phyloP scores from a whole-genome alignment of 2,888 invertebrate genomes.

The Baronia brevicornis region DNA sequence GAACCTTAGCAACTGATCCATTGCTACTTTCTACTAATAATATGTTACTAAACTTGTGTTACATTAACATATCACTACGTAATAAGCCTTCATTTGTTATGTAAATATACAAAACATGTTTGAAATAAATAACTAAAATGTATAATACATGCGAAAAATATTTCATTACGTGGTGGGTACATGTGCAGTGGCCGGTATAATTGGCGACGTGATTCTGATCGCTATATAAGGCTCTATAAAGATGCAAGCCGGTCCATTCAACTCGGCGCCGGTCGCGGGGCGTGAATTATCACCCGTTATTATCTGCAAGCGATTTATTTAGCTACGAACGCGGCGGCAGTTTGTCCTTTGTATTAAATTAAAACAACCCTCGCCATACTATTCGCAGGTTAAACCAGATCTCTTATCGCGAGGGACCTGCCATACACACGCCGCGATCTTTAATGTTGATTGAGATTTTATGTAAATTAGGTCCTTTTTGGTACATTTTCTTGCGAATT shows the following conservation, averaged over 20 bases:
- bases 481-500: conserved; percentile 21
- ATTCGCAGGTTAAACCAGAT: conserved; percentile 32
- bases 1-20: too few species aligned
- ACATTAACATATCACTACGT: too few species aligned
- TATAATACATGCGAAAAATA: too few species aligned
- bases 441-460: conserved; percentile 42
- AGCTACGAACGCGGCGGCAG: conserved; percentile 37
- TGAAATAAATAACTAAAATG: too few species aligned
- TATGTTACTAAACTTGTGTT: too few species aligned
- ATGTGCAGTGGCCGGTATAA: too few species aligned
- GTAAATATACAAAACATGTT: too few species aligned
- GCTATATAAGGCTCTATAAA: conserved; percentile 6
- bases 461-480: conserved; percentile 53
- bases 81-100: too few species aligned
- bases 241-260: conserved; percentile 9
- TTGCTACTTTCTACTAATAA: too few species aligned
- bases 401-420: conserved; percentile 25
- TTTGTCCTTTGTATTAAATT: conserved; percentile 63
- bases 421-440: conserved; percentile 22
- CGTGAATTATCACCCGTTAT: conserved; percentile 54
- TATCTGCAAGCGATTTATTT: conserved; percentile 52
- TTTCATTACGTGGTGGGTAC: too few species aligned
- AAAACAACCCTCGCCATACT: conserved; percentile 50
- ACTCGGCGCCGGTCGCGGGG: conserved; percentile 20
- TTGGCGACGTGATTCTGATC: background rate